Percentiles rank a stretch among this genome's conserved stretches.
These are phyloP conservation scores for Erpobdella octoculata DNA, from an alignment of 2,888 invertebrate species.

Conservation along the genomic window DNA sequence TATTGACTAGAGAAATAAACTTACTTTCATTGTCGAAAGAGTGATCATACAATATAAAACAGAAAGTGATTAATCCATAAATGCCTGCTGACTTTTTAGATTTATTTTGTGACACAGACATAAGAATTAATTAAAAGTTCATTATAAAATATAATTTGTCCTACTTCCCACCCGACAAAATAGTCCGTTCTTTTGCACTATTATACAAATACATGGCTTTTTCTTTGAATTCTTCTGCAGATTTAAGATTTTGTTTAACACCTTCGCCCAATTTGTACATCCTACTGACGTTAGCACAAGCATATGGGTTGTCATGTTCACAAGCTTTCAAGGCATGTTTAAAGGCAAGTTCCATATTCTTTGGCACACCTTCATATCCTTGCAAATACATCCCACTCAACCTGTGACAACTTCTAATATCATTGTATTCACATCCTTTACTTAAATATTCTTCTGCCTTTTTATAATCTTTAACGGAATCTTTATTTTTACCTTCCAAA, in stretches of 20 bases:
- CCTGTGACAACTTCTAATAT: slow-evolving; percentile 68
- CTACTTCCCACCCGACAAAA: slow-evolving; percentile 7
- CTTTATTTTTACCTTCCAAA: slow-evolving; percentile 27
- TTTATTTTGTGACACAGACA: too few species aligned
- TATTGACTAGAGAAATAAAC: too few species aligned
- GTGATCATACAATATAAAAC: too few species aligned
- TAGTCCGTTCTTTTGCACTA: slow-evolving; percentile 5
- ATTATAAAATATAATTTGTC: too few species aligned
- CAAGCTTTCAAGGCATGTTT: slow-evolving; percentile 71
- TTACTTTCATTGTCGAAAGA: too few species aligned
- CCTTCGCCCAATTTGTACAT: slow-evolving; percentile 64
- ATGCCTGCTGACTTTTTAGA: too few species aligned
- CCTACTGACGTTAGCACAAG: slow-evolving; percentile 80
- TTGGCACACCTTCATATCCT: slow-evolving; percentile 57
- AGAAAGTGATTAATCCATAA: too few species aligned
- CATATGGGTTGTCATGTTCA: slow-evolving; percentile 68
- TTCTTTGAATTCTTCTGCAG: slow-evolving; percentile 67
- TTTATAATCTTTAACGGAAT: slow-evolving; percentile 37
- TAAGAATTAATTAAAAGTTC: too few species aligned
- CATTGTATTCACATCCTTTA: slow-evolving; percentile 42
- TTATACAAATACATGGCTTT: slow-evolving; percentile 55
- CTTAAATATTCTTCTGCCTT: slow-evolving; percentile 39
- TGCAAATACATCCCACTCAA: slow-evolving; percentile 70
- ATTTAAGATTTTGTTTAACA: slow-evolving; percentile 63
- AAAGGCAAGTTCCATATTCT: slow-evolving; percentile 71